Conservation (phyloP, 2,888 invertebrate species). For the Phortica okadai region DNA sequence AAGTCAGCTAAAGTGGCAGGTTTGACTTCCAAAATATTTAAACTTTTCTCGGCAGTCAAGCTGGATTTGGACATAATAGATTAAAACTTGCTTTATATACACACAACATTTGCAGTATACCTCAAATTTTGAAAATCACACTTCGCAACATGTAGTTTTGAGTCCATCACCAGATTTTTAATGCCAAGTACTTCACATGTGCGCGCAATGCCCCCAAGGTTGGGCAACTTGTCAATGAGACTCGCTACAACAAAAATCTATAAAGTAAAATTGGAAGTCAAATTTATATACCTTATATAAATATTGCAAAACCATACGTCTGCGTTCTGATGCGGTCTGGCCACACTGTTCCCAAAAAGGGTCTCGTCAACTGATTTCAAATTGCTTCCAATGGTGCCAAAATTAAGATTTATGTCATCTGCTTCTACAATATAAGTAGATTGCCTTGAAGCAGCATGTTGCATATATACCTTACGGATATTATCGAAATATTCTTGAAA, state of each 20-base stretch:
- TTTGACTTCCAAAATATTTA: constrained; percentile 87
- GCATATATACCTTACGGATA: background rate
- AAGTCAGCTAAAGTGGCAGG: constrained; percentile 82
- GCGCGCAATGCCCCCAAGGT: constrained; percentile 93
- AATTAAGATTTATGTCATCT: constrained; percentile 18
- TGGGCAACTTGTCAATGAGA: constrained; percentile 89
- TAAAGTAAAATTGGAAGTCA: background rate
- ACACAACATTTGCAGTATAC: constrained; percentile 63
- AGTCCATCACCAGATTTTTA: constrained; percentile 85
- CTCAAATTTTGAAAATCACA: constrained; percentile 88
- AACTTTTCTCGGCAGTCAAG: constrained; percentile 93
- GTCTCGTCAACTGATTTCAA: constrained; percentile 1
- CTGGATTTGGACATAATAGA: constrained; percentile 75
- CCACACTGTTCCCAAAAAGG: background rate
- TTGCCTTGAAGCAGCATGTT: background rate
- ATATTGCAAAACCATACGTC: background rate
- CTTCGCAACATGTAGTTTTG: constrained; percentile 82
- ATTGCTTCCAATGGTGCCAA: background rate
- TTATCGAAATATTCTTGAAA: background rate
- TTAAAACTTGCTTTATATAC: background rate
- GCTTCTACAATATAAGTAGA: background rate
- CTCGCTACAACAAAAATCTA: constrained; percentile 86
- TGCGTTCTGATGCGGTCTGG: background rate
- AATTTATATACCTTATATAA: background rate
- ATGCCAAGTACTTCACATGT: constrained; percentile 95